A percentile compares a stretch with the other conserved stretches of the same genome.
Conservation (phyloP, 1,140 invertebrate species). For the Trinorchestia longiramus region DNA sequence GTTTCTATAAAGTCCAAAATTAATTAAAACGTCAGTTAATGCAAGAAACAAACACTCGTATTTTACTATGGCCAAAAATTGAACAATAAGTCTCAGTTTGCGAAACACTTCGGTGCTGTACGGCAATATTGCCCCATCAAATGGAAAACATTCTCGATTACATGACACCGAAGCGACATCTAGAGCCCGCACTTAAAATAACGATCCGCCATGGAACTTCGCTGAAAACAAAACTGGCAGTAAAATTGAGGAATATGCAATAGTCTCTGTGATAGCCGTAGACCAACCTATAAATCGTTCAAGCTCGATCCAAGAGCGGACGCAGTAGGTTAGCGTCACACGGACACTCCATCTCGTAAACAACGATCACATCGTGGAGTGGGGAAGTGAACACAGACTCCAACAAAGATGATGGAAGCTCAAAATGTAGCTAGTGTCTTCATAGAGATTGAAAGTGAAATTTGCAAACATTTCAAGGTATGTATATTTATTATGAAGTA, state of each 20-base stretch:
- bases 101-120: background rate
- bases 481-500: too few species aligned
- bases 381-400: background rate
- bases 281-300: background rate
- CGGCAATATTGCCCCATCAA: background rate
- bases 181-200: background rate
- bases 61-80: background rate
- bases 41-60: background rate
- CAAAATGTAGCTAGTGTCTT: background rate
- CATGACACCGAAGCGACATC: background rate
- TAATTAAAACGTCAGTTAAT: too few species aligned
- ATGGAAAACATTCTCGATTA: background rate
- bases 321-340: constrained; percentile 6
- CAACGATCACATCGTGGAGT: background rate
- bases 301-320: background rate
- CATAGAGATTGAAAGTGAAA: background rate
- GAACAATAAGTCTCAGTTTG: background rate
- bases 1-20: too few species aligned
- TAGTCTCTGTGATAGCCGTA: background rate
- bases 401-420: background rate
- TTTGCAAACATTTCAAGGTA: background rate
- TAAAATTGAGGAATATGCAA: background rate
- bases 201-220: background rate
- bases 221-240: background rate
- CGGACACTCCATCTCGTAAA: constrained; percentile 14